phyloP scores from a whole-genome alignment of 2,888 invertebrate genomes.

The Hoplodrina blanda region DNA sequence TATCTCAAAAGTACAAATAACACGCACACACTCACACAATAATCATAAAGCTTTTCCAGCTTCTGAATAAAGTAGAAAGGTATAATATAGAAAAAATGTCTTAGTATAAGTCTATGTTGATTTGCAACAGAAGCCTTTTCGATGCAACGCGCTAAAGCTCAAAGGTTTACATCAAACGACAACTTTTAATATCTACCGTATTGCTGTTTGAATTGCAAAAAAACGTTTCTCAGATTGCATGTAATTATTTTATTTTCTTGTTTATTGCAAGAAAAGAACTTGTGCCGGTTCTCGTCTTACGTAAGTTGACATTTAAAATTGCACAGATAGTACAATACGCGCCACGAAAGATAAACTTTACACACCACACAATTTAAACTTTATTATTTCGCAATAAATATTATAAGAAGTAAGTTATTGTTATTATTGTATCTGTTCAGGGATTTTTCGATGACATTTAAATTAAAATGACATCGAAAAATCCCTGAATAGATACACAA shows the following conservation, averaged over 20 bases:
- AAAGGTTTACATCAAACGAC: constrained; percentile 41
- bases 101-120: background rate
- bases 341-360: too few species aligned
- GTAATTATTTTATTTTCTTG: constrained; percentile 15
- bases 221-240: constrained; percentile 6
- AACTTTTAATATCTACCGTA: constrained; percentile 38
- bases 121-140: constrained; percentile 13
- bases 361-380: too few species aligned
- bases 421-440: too few species aligned
- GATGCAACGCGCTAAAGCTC: constrained; percentile 4
- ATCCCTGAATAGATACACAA: too few species aligned
- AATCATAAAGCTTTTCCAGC: background rate
- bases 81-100: background rate
- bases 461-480: too few species aligned
- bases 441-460: too few species aligned
- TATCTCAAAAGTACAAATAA: too few species aligned
- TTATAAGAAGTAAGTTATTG: too few species aligned
- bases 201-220: constrained; percentile 20
- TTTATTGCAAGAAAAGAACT: constrained; percentile 11
- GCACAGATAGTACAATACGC: background rate
- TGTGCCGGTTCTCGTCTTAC: background rate
- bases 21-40: too few species aligned
- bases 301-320: background rate
- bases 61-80: background rate
- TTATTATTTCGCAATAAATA: too few species aligned